These are phyloP conservation scores for Columbina picui DNA, from an alignment of 2,113 vertebrate genomes.

Conservation along the genomic window DNA sequence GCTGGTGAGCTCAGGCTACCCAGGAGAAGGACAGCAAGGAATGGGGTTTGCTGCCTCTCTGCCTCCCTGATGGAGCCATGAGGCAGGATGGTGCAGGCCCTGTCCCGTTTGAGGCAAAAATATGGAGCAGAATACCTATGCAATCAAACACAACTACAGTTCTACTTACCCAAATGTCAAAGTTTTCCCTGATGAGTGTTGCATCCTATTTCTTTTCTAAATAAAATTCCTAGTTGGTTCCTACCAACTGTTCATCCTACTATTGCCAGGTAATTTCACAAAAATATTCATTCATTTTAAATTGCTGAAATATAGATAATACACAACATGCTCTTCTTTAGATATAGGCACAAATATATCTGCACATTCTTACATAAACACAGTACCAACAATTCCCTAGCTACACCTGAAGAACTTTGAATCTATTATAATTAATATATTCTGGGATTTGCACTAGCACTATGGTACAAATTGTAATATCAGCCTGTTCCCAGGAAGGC, in stretches of 20 bases:
- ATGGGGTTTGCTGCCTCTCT: not conserved
- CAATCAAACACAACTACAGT: not conserved
- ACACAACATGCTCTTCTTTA: not conserved
- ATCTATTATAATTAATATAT: not conserved
- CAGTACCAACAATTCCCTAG: not conserved
- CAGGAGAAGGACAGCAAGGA: not conserved
- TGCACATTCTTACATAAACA: not conserved
- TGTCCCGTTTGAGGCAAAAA: not conserved
- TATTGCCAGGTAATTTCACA: not conserved
- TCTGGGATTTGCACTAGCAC: not conserved
- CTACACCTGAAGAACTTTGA: not conserved
- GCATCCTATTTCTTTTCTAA: not conserved
- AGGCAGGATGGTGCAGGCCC: not conserved
- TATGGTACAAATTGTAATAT: not conserved
- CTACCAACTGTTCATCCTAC: not conserved
- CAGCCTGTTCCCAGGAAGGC: not conserved
- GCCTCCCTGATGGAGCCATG: accelerated
- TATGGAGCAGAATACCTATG: accelerated
- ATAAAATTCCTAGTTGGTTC: not conserved
- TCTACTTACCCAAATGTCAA: not conserved
- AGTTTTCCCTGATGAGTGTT: not conserved
- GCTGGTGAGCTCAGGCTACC: not conserved
- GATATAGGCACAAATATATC: not conserved
- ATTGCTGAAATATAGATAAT: not conserved
- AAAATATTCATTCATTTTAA: not conserved